Base-by-base conservation (phyloP, 2,797 vertebrate genomes). In the Saxicola maurus region DNA sequence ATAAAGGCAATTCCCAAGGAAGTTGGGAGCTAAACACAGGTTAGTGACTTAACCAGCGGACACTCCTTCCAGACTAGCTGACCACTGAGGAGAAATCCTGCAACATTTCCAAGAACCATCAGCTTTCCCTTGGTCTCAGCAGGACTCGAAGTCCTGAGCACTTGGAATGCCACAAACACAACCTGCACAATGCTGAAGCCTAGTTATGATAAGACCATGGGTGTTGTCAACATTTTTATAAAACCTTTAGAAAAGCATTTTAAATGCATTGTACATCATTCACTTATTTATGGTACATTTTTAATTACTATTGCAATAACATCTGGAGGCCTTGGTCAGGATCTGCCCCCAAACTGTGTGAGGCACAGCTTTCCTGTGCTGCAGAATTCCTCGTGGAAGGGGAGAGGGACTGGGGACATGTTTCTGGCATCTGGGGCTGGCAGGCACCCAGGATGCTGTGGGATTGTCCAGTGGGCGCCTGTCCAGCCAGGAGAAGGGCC, bases 361-460 rank as follows among this genome's bases (percentile, higher is more conserved):
- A 90, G 75, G 90, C 0, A 0, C 55, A 51, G n/a, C 51, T 68
- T 85, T 43, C n/a, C 35, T 23, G 72, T 18, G 11, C 33, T 65
- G 11, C 76, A 94, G 89, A 77, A 57, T 89, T 77, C 76, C 78
- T 78, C 7, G 1, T 9, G 38, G 19, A 77, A 90, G 40, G 15
- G 43, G 51, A 87, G 82, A 92, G 93, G 92, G 93, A 93, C 67
- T 35, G 55, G 84, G 92, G 93, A 94, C 89, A 80, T 85, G 79
- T 66, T 90, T 94, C 79, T 93, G 92, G 92, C 87, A 93, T 89
- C 80, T 91, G 76, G 38, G 73, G 66, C 55, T 94, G 91, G 92
- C 85, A 89, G 71, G 73, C 49, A 48, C 80, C 73, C 91, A 94
- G 81, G 62, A 68, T 16, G 76, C 69, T 85, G 68, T 75, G 85